Evolutionary conservation across 2,113 vertebrate species (phyloP).

Genomic region (Ceyx melanurus): DNA sequence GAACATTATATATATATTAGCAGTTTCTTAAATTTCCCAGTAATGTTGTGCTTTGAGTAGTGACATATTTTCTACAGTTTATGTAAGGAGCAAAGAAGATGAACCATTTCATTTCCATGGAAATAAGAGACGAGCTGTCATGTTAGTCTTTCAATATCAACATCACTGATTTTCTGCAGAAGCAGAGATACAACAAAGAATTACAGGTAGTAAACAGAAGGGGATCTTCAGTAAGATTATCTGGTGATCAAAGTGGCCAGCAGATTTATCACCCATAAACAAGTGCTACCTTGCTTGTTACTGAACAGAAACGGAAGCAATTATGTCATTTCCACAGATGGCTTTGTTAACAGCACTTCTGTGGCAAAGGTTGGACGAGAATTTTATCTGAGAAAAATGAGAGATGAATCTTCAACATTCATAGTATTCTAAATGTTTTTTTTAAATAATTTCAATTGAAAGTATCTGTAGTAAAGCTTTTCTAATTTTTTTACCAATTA

Average conservation of each 20-base stretch:
- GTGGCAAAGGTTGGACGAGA: background rate
- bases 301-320: background rate
- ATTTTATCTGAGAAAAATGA: background rate
- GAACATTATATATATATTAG: background rate
- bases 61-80: background rate
- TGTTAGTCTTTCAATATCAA: background rate
- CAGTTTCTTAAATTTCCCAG: background rate
- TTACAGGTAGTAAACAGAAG: background rate
- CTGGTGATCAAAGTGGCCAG: background rate
- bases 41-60: background rate
- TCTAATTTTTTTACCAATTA: background rate
- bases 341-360: background rate
- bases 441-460: background rate
- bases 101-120: background rate
- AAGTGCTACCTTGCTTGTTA: background rate
- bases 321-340: background rate
- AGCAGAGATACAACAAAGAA: background rate
- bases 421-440: background rate
- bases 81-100: background rate
- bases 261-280: background rate
- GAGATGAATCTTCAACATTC: background rate
- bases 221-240: background rate
- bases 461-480: background rate
- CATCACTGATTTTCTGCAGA: background rate
- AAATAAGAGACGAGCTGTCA: background rate